Conservation (phyloP, 1,140 invertebrate species). For the Lasioglossum baleicum region DNA sequence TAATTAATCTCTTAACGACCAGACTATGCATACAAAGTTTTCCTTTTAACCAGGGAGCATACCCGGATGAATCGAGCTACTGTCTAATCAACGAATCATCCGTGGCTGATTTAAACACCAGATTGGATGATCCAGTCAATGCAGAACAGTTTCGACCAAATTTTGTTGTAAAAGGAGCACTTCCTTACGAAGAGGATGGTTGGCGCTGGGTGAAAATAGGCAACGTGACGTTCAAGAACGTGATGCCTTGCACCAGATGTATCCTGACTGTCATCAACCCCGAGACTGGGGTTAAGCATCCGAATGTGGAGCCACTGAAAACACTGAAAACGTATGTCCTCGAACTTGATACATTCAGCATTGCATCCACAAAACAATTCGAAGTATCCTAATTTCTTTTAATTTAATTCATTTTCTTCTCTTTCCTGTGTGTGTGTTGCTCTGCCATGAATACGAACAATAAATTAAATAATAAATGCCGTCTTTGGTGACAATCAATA, state of each 20-base stretch:
- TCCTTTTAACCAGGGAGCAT: constrained; percentile 78
- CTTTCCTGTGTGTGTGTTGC: too few relatives aligned
- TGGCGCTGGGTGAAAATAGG: constrained; percentile 87
- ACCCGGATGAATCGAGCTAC: constrained; percentile 82
- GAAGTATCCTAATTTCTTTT: background rate
- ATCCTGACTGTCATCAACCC: constrained; percentile 82
- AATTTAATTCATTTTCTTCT: too few relatives aligned
- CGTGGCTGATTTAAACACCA: constrained; percentile 82
- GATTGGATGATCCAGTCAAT: constrained; percentile 80
- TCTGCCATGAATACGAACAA: too few relatives aligned
- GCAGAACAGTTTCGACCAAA: constrained; percentile 84
- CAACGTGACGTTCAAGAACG: constrained; percentile 81
- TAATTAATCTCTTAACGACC: too few relatives aligned
- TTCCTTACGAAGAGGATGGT: constrained; percentile 84
- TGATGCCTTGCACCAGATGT: constrained; percentile 85
- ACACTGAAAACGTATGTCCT: constrained; percentile 78
- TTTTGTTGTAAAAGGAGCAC: constrained; percentile 83
- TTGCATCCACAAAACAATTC: background rate
- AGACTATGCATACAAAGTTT: background rate
- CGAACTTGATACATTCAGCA: background rate
- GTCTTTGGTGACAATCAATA: too few relatives aligned
- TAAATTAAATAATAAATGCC: too few relatives aligned
- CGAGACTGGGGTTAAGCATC: constrained; percentile 79
- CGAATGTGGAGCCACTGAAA: constrained; percentile 81
- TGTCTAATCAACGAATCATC: constrained; percentile 84